Evolutionary conservation across 2,888 invertebrate genomes (phyloP).

Genomic region (Drosophila sordidula): DNA sequence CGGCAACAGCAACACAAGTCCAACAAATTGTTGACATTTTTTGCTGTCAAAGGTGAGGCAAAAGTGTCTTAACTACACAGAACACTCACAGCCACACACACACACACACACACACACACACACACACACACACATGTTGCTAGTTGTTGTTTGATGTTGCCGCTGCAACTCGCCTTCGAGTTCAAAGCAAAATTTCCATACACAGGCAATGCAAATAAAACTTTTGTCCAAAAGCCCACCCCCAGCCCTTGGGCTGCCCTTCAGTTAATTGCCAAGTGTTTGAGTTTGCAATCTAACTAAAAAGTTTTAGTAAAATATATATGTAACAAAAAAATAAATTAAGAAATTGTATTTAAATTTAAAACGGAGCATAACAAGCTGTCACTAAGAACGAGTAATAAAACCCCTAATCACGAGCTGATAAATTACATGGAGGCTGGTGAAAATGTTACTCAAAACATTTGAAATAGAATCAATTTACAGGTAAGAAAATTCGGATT

Average conservation of each 20-base stretch:
- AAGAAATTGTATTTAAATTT: slow-evolving; percentile 12
- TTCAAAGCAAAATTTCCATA: slow-evolving; percentile 57
- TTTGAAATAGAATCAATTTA: background rate
- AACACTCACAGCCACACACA: slow-evolving; percentile 1
- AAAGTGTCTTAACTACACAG: slow-evolving; percentile 60
- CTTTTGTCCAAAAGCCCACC: slow-evolving; percentile 34
- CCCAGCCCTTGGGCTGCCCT: slow-evolving; percentile 1
- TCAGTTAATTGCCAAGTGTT: slow-evolving; percentile 48
- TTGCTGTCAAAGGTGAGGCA: slow-evolving; percentile 68
- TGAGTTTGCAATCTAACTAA: slow-evolving; percentile 36
- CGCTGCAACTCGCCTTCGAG: slow-evolving; percentile 23
- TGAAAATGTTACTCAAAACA: background rate
- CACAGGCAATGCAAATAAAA: slow-evolving; percentile 55
- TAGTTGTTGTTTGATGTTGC: slow-evolving; percentile 25
- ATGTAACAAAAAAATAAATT: background rate
- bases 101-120: slow-evolving; percentile 7
- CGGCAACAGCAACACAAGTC: slow-evolving; percentile 48
- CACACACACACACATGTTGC: slow-evolving; percentile 9
- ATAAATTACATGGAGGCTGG: background rate
- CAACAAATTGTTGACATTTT: slow-evolving; percentile 64
- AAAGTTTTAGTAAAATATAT: slow-evolving; percentile 1
- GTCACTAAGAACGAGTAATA: background rate
- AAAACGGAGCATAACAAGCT: slow-evolving; percentile 6
- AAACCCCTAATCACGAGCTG: slow-evolving; percentile 8
- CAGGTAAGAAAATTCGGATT: too few species aligned